These are phyloP conservation scores for Muraenolepis orangiensis DNA, from an alignment of 2,797 vertebrate species.

Conservation along the genomic window DNA sequence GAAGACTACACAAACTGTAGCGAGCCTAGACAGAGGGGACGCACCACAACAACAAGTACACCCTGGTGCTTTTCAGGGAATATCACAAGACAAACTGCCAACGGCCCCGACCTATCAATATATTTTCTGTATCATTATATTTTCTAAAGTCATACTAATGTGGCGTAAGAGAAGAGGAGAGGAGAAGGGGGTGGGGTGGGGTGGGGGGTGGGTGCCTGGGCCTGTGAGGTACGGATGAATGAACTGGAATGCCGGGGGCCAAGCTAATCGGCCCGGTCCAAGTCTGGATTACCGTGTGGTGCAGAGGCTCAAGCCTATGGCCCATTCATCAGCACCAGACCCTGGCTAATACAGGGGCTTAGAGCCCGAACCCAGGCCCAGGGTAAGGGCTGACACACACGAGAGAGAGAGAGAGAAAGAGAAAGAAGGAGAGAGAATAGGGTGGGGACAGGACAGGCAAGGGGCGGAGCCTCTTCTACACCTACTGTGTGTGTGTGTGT, in stretches of 20 bases:
- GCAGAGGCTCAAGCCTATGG: constrained; percentile 58
- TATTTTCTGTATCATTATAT: neutral
- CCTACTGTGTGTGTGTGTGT: constrained; percentile 1
- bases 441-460: no score
- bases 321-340: constrained; percentile 75
- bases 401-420: constrained; percentile 24
- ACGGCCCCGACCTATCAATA: neutral
- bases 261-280: constrained; percentile 67
- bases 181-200: no score
- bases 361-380: constrained; percentile 56
- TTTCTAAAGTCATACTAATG: constrained; percentile 25
- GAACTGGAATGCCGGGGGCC: constrained; percentile 68
- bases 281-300: constrained; percentile 70
- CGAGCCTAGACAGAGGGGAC: no score
- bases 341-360: constrained; percentile 70
- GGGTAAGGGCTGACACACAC: constrained; percentile 43
- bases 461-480: no score
- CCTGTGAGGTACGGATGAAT: constrained; percentile 57
- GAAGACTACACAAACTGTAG: no score
- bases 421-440: no score
- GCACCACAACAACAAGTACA: constrained; percentile 23
- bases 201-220: neutral
- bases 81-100: constrained; percentile 1
- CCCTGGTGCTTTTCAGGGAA: constrained; percentile 4
- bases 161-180: constrained; percentile 46